Base-by-base conservation (phyloP, 2,113 vertebrate species). In the Saguinus imperator region DNA sequence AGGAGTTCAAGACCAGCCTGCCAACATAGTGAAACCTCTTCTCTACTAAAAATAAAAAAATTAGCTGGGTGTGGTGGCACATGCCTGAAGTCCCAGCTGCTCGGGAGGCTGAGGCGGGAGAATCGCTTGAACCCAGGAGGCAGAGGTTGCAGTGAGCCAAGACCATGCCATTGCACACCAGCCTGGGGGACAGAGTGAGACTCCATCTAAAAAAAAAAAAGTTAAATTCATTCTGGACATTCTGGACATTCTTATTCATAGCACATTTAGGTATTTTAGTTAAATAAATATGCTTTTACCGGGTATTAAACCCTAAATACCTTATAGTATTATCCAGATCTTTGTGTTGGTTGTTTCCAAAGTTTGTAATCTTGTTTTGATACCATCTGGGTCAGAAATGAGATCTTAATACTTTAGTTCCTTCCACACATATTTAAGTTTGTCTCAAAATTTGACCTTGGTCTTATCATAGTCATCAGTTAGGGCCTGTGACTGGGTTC, bases 311-410 rank as follows among this genome's bases (percentile, higher is more conserved):
- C 13, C 27, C 61, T 79, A 75, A 50, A 64, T 61, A n/a, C 23
- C 21, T 8, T 23, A 0, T 13, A 80, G 18, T 73, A 18, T 45
- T 32, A 57, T 35, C n/a, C 25, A 43, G 55, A 37, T 14, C 64
- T 89, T 97, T 76, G 9, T 86, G n/a, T 86, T 27, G 80, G 8
- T 14, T 57, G 43, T 77, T 86, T 85, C 7, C 17, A 40, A 79
- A 87, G 87, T 40, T 61, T 58, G 25, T 14, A 52, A 1, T 35
- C 64, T 94, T 88, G 32, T 88, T 94, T 87, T 84, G 32, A 40
- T 45, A 29, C 18, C 66, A 29, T 84, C 27, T 52, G 43, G 25
- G 29, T 87, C 50, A 82, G 86, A 64, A 76, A 77, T 90, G 86
- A 92, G 75, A 43, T 86, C 37, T 76, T n/a, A 58, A 81, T 1